Percentiles rank a stretch among this genome's conserved stretches.
Evolutionary conservation across 2,113 vertebrate species (phyloP).

Genomic region (Dolichallabes microphthalmus): DNA sequence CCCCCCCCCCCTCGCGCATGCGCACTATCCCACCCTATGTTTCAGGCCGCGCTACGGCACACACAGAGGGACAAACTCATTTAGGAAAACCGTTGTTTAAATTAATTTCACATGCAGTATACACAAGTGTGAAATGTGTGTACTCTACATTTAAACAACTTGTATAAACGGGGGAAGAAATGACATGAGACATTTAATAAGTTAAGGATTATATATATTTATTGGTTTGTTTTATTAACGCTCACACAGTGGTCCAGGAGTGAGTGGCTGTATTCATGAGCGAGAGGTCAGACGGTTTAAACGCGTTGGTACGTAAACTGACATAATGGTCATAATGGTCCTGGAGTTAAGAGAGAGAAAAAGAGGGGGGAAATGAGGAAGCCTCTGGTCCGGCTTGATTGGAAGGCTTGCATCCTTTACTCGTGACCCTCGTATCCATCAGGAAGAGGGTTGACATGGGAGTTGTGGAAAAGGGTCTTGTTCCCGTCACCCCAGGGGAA

Average conservation of each 20-base stretch:
- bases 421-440: slow-evolving; percentile 85
- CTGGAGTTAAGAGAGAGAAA: slow-evolving; percentile 52
- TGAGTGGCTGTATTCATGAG: slow-evolving; percentile 49
- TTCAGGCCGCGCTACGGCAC: not conserved
- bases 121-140: not conserved
- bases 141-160: not conserved
- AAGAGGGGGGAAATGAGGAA: slow-evolving; percentile 24
- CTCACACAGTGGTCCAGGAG: slow-evolving; percentile 64
- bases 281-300: slow-evolving; percentile 60
- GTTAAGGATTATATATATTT: slow-evolving; percentile 52
- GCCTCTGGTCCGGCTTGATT: slow-evolving; percentile 62
- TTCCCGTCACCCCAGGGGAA: slow-evolving; percentile 96
- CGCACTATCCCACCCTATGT: not conserved
- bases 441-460: slow-evolving; percentile 84
- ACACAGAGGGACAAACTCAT: not conserved
- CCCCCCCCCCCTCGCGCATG: not conserved
- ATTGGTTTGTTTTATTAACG: slow-evolving; percentile 64
- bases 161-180: not conserved
- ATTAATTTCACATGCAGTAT: not conserved
- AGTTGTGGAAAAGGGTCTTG: slow-evolving; percentile 87
- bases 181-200: slow-evolving; percentile 24
- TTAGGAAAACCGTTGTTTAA: not conserved
- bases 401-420: slow-evolving; percentile 55
- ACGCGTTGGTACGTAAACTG: slow-evolving; percentile 60
- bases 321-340: slow-evolving; percentile 61